Evolutionary conservation across 1,140 invertebrate genomes (phyloP).

Genomic region (Drosophila neocordata): DNA sequence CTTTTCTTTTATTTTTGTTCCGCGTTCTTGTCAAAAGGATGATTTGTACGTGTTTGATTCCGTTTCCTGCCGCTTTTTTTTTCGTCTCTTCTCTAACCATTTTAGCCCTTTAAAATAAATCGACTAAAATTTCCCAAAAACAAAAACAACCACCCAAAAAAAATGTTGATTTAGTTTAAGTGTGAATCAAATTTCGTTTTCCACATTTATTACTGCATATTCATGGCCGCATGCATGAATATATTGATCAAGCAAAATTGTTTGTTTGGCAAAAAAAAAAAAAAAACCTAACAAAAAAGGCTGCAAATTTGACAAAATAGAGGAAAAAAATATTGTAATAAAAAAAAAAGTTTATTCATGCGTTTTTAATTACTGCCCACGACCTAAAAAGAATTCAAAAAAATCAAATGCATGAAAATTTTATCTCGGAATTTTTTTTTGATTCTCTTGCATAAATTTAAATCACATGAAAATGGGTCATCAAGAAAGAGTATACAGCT

Average conservation of each 20-base stretch:
- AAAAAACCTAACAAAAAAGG: conserved; percentile 11
- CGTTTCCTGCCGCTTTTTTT: not conserved
- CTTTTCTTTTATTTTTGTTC: not conserved
- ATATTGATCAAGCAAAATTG: conserved; percentile 75
- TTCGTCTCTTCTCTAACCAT: not conserved
- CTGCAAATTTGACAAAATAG: conserved; percentile 14
- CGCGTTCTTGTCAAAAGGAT: not conserved
- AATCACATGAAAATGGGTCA: too few relatives aligned
- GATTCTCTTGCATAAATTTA: not conserved
- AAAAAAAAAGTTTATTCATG: conserved; percentile 50
- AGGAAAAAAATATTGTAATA: conserved; percentile 17
- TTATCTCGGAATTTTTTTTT: not conserved
- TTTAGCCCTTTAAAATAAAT: not conserved
- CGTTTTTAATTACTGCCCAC: conserved; percentile 59
- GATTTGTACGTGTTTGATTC: conserved; percentile 4
- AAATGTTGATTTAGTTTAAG: conserved; percentile 38
- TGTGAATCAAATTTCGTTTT: conserved; percentile 54
- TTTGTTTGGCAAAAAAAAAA: conserved; percentile 36
- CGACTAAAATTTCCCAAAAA: conserved; percentile 9
- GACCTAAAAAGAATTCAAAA: conserved; percentile 15
- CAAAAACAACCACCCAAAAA: conserved; percentile 19
- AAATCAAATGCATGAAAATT: not conserved
- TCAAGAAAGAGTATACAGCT: too few relatives aligned
- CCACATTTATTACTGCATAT: conserved; percentile 54
- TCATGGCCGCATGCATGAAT: conserved; percentile 70